Percentiles rank a stretch among this genome's conserved stretches.
phyloP scores from a whole-genome alignment of 2,888 invertebrate genomes.

The Platyscelio sp. region DNA sequence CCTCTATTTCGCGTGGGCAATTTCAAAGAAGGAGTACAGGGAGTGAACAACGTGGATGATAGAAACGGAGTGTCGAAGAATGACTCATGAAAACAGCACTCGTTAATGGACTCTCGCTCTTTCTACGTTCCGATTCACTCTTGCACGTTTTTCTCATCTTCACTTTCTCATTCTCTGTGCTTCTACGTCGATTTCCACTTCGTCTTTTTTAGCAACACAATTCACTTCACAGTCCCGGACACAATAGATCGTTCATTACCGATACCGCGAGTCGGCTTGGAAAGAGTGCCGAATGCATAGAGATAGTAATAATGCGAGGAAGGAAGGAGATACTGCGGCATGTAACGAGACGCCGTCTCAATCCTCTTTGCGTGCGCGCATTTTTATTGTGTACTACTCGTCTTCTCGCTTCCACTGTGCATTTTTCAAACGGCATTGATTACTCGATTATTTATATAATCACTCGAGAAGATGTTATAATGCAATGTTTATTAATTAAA shows the following conservation, averaged over 20 bases:
- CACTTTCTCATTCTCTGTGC: slow-evolving; percentile 16
- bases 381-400: slow-evolving; percentile 44
- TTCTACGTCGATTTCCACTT: slow-evolving; percentile 32
- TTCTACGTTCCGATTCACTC: slow-evolving; percentile 54
- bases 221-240: slow-evolving; percentile 71
- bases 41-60: slow-evolving; percentile 44
- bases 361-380: slow-evolving; percentile 52
- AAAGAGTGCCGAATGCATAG: slow-evolving; percentile 71
- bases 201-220: slow-evolving; percentile 55
- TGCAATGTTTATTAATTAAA: too few species aligned
- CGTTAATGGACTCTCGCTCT: slow-evolving; percentile 69
- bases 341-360: slow-evolving; percentile 59
- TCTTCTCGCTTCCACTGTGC: slow-evolving; percentile 35
- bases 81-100: slow-evolving; percentile 63
- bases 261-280: slow-evolving; percentile 75
- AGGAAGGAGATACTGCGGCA: slow-evolving; percentile 52
- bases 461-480: too few species aligned
- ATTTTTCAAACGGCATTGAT: too few species aligned
- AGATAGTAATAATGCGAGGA: slow-evolving; percentile 76
- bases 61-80: slow-evolving; percentile 59
- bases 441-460: too few species aligned
- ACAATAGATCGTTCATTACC: slow-evolving; percentile 85
- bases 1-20: slow-evolving; percentile 54
- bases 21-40: slow-evolving; percentile 33
- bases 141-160: slow-evolving; percentile 48